phyloP scores from a whole-genome alignment of 1,140 invertebrate species.

The Vanessa tameamea region DNA sequence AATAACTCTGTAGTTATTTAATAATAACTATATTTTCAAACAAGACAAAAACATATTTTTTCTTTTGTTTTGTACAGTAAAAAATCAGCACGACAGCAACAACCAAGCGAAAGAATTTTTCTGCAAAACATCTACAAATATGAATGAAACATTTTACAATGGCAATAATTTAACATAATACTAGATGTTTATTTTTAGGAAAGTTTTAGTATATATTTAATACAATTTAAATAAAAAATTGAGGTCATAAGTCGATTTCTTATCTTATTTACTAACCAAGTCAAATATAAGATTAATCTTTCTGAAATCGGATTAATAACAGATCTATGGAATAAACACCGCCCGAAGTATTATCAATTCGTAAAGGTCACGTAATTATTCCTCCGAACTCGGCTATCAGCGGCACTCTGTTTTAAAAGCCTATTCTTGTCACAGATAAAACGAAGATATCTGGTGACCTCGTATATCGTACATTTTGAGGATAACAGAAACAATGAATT shows the following conservation, averaged over 20 bases:
- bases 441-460: slow-evolving; percentile 74
- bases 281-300: slow-evolving; percentile 38
- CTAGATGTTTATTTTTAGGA: too few relatives aligned
- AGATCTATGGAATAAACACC: slow-evolving; percentile 43
- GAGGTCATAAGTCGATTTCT: not conserved
- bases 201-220: too few relatives aligned
- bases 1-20: too few relatives aligned
- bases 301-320: slow-evolving; percentile 50
- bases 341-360: slow-evolving; percentile 52
- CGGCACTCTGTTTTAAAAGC: slow-evolving; percentile 72
- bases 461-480: slow-evolving; percentile 67
- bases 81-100: too few relatives aligned
- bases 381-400: slow-evolving; percentile 53
- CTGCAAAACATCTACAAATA: too few relatives aligned
- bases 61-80: too few relatives aligned
- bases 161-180: too few relatives aligned
- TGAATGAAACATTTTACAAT: too few relatives aligned
- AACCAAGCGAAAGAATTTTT: too few relatives aligned
- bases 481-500: slow-evolving; percentile 80
- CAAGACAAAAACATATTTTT: too few relatives aligned
- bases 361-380: slow-evolving; percentile 72
- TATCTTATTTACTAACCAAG: not conserved
- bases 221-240: not conserved
- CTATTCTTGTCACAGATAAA: slow-evolving; percentile 77
- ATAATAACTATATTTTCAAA: too few relatives aligned